Percentiles rank a stretch among this genome's conserved stretches.
These are phyloP conservation scores for Spermophilus dauricus DNA, from an alignment of 2,113 vertebrate species.

Conservation along the genomic window DNA sequence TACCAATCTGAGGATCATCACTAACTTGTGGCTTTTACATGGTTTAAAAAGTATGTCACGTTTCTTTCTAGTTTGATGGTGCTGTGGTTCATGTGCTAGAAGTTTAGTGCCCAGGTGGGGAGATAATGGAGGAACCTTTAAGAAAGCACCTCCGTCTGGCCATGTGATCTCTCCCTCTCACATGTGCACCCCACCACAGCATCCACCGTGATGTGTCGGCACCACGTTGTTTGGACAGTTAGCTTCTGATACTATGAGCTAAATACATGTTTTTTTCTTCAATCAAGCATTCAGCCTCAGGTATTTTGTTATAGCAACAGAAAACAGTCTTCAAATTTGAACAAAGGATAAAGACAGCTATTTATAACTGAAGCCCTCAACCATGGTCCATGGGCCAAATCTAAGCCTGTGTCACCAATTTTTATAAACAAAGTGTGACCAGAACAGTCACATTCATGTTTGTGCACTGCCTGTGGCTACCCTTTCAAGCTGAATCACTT, in stretches of 20 bases:
- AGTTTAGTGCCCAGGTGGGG: background rate
- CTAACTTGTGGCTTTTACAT: too few relatives aligned
- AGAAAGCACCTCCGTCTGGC: background rate
- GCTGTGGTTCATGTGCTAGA: background rate
- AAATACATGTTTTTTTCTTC: background rate
- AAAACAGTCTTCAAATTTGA: background rate
- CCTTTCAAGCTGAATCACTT: fast-evolving
- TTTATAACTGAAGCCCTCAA: background rate
- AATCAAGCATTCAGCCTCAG: background rate
- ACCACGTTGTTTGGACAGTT: background rate
- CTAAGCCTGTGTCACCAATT: too few relatives aligned
- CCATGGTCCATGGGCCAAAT: too few relatives aligned
- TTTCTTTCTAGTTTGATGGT: background rate
- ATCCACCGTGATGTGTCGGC: background rate
- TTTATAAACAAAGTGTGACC: background rate
- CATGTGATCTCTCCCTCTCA: background rate
- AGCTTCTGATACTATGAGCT: background rate
- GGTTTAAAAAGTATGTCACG: too few relatives aligned
- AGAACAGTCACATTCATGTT: background rate
- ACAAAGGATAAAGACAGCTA: fast-evolving
- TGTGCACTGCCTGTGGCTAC: background rate
- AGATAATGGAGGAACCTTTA: background rate
- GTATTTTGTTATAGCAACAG: background rate
- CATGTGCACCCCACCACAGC: background rate
- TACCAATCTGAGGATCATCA: fast-evolving